Evolutionary conservation across 2,797 vertebrate genomes (phyloP).

Genomic region (Rhincodon typus): DNA sequence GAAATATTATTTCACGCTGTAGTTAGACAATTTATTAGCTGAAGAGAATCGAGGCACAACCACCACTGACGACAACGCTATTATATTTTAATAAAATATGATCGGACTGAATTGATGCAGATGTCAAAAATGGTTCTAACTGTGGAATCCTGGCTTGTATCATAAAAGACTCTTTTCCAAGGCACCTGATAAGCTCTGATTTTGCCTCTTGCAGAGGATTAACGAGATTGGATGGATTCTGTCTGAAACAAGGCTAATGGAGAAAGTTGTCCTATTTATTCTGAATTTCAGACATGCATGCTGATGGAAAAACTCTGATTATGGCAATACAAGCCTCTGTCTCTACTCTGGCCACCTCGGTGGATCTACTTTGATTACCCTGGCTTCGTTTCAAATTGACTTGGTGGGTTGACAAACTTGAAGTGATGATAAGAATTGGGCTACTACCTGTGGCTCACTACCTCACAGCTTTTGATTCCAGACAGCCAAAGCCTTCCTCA

Average conservation of each 20-base stretch:
- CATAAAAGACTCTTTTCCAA: no score
- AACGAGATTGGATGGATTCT: neutral
- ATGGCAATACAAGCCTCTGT: no score
- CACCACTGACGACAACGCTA: no score
- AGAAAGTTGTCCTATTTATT: no score
- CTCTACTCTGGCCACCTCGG: neutral
- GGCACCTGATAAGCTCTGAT: neutral
- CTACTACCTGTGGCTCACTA: neutral
- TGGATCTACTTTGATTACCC: neutral
- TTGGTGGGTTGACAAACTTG: neutral
- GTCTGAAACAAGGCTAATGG: neutral
- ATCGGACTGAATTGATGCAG: no score
- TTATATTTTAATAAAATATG: neutral
- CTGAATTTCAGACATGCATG: neutral
- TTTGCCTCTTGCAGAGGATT: neutral
- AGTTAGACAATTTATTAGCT: neutral
- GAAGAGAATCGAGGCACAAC: neutral
- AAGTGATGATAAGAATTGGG: neutral
- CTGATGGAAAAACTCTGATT: neutral
- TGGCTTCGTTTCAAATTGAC: neutral
- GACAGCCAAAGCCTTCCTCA: neutral
- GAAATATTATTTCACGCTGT: neutral
- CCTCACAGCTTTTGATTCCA: neutral
- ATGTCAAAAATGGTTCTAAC: neutral
- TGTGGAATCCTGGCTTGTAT: neutral